Evolutionary conservation across 1,140 invertebrate species (phyloP), one percentile per base, ranked within the genome.

Genomic region (Aradophagus sp.): DNA sequence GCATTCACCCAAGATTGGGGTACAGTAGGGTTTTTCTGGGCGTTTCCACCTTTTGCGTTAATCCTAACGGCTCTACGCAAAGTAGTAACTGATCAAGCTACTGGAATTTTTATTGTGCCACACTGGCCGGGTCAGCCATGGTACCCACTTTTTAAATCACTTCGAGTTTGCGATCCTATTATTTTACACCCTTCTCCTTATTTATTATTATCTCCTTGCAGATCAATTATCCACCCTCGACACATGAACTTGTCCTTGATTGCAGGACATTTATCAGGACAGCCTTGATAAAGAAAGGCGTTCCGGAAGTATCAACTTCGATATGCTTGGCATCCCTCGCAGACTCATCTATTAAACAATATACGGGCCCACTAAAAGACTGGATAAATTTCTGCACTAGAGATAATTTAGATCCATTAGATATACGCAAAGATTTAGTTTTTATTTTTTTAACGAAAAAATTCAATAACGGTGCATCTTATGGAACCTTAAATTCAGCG

Each of bases 31-130:
- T 15, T 59, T 2, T 68, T 73, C 19, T 67, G 42, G 16, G 50
- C 36, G 1, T 73, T 68, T 13, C 56, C 56, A 1, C 63, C 52
- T 0, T 62, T 59, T 5, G 10, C 45, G 17, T 19, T 67, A 5
- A 50, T 72, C 10, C 27, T 62, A 27, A 67, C 23, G 27, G n/a
- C 36, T 2, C 12, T 73, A 5, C 23, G 35, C 27, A 67, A 62
- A 34, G 52, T 72, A 1, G 26, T 29, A 10, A 1, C 1, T 0
- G 55, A 72, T 7, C 6, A 13, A 6, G 41, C 20, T 5, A 27
- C n/a, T 0, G 55, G 61, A 0, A 67, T 72, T 17, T 12, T 72
- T 1, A 13, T 65, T 12, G 47, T 59, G n/a, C 39, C 35, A 12
- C 0, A 44, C 4, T 70, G 44, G 42, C 47, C 20, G 5, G 34